Evolutionary conservation across 1,140 invertebrate genomes (phyloP).

Genomic region (Pseudomyrmex pallidus): DNA sequence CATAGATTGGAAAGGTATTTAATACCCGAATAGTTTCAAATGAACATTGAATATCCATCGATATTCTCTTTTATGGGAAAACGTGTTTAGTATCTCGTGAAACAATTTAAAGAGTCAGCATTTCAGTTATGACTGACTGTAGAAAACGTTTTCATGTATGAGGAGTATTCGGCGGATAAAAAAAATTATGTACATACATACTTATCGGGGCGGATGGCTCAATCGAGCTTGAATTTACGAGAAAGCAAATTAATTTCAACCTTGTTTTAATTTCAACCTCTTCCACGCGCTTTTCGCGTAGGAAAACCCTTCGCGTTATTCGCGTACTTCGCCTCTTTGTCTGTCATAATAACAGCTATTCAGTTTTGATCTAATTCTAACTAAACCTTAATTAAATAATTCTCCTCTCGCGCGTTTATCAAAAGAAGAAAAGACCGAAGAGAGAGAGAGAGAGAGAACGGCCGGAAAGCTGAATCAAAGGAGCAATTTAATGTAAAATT

Average conservation of each 20-base stretch:
- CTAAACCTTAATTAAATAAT: slow-evolving; percentile 51
- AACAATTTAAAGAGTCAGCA: slow-evolving; percentile 25
- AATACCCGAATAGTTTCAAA: slow-evolving; percentile 51
- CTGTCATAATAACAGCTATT: slow-evolving; percentile 45
- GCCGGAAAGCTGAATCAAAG: not conserved
- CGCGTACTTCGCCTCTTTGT: slow-evolving; percentile 19
- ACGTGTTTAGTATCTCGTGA: slow-evolving; percentile 25
- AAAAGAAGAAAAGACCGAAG: not conserved
- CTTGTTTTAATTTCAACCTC: slow-evolving; percentile 53
- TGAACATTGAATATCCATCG: slow-evolving; percentile 48
- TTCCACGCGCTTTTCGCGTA: slow-evolving; percentile 33
- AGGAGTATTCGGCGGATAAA: not conserved
- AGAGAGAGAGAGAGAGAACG: not conserved
- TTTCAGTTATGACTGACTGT: slow-evolving; percentile 8
- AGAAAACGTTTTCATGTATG: slow-evolving; percentile 13
- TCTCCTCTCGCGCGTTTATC: not conserved
- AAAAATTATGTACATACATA: slow-evolving; percentile 9
- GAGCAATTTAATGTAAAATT: slow-evolving; percentile 6
- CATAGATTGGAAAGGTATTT: slow-evolving; percentile 54
- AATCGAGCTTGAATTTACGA: not conserved
- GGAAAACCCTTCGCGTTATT: not conserved
- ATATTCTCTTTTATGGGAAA: slow-evolving; percentile 31
- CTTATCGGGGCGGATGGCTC: slow-evolving; percentile 28
- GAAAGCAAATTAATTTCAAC: slow-evolving; percentile 56
- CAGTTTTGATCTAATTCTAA: slow-evolving; percentile 25